These are phyloP conservation scores for Bufotes viridis DNA, from an alignment of 2,797 vertebrate genomes.

Conservation along the genomic window DNA sequence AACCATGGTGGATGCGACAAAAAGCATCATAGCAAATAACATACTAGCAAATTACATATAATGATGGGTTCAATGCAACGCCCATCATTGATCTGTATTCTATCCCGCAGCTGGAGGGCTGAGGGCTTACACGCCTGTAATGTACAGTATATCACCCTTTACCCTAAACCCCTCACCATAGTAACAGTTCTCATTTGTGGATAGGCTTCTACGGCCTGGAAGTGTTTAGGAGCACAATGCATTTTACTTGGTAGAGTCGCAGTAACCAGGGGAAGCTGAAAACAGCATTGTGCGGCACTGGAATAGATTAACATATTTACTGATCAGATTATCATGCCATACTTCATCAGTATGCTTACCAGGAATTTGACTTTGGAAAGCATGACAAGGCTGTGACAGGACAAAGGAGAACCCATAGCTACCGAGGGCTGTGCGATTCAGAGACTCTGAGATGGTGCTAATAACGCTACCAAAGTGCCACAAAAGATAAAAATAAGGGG, in stretches of 20 bases:
- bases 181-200: neutral
- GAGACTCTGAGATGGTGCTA: neutral
- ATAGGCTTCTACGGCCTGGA: slow-evolving; percentile 6
- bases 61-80: neutral
- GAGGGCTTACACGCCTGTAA: neutral
- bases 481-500: neutral
- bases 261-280: slow-evolving; percentile 42
- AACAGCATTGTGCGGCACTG: slow-evolving; percentile 34
- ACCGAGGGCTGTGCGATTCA: neutral
- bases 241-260: neutral
- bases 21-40: neutral
- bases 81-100: slow-evolving; percentile 2
- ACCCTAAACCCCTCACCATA: slow-evolving; percentile 8
- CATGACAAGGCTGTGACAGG: slow-evolving; percentile 6
- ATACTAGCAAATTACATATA: neutral
- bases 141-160: slow-evolving; percentile 19
- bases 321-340: slow-evolving; percentile 43
- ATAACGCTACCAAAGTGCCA: neutral
- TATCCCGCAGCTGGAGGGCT: neutral
- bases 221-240: slow-evolving; percentile 13
- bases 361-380: slow-evolving; percentile 25
- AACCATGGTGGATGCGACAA: no score
- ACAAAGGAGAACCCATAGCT: slow-evolving; percentile 9
- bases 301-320: slow-evolving; percentile 57
- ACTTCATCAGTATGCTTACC: slow-evolving; percentile 40